phyloP scores from a whole-genome alignment of 2,888 invertebrate species.

The Drosophila meridiana region DNA sequence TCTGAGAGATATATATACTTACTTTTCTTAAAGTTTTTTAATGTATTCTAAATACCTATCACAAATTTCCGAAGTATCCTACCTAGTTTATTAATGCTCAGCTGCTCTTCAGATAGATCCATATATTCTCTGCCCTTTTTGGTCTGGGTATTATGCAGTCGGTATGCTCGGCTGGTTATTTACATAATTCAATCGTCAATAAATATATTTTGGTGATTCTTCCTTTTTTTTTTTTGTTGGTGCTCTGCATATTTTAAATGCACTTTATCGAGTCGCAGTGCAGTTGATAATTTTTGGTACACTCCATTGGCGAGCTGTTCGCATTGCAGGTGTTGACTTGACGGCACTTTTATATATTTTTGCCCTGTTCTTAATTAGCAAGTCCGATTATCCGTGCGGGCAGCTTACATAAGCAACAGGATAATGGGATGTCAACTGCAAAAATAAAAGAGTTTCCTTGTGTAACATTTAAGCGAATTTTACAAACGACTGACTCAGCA shows the following conservation, averaged over 20 bases:
- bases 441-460: constrained; percentile 12
- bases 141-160: not conserved
- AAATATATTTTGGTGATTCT: not conserved
- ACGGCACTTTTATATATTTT: not conserved
- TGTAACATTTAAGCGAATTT: constrained; percentile 11
- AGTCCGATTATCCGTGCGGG: constrained; percentile 13
- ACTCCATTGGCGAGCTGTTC: no score
- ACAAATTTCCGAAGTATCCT: no score
- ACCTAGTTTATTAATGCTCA: not conserved
- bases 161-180: not conserved
- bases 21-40: no score
- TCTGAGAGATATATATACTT: no score
- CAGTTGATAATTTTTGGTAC: not conserved
- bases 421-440: constrained; percentile 6
- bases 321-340: not conserved
- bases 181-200: constrained; percentile 2
- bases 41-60: no score
- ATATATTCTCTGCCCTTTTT: not conserved
- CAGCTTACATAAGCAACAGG: not conserved
- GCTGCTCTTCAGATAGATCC: not conserved
- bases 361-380: constrained; percentile 4
- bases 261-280: not conserved
- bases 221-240: not conserved
- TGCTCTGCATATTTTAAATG: not conserved
- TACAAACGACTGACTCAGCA: not conserved